phyloP scores from a whole-genome alignment of 1,140 invertebrate genomes.

The Homalodisca vitripennis region DNA sequence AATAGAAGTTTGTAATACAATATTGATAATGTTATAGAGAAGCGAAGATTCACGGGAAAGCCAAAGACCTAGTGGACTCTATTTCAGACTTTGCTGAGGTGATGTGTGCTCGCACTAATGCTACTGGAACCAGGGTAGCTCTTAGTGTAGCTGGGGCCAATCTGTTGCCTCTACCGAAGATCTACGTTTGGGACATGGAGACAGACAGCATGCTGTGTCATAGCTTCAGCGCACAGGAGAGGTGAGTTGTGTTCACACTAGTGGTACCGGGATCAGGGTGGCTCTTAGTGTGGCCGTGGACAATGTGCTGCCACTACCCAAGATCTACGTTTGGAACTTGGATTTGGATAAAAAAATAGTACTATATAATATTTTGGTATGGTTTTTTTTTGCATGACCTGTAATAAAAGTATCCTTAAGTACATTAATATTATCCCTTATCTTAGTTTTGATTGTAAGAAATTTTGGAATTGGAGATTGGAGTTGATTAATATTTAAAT shows the following conservation, averaged over 20 bases:
- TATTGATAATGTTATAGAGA: conserved; percentile 46
- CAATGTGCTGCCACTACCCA: too few relatives aligned
- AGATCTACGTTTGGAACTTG: too few relatives aligned
- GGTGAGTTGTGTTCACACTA: neutral
- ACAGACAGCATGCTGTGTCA: conserved; percentile 61
- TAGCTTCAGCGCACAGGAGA: conserved; percentile 12
- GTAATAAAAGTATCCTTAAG: too few relatives aligned
- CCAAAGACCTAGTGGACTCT: conserved; percentile 57
- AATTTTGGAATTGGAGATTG: too few relatives aligned
- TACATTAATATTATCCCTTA: too few relatives aligned
- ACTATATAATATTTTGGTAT: too few relatives aligned
- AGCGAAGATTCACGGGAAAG: conserved; percentile 54
- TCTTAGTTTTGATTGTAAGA: too few relatives aligned
- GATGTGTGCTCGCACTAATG: conserved; percentile 79
- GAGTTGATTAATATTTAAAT: too few relatives aligned
- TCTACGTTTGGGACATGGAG: conserved; percentile 93
- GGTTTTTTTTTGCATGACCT: too few relatives aligned
- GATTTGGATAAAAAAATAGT: too few relatives aligned
- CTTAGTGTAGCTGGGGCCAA: conserved; percentile 79
- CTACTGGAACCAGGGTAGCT: conserved; percentile 62
- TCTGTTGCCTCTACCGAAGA: conserved; percentile 75
- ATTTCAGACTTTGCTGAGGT: conserved; percentile 84
- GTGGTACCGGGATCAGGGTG: too few relatives aligned
- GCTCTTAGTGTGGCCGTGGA: too few relatives aligned
- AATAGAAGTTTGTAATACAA: neutral